Base-by-base conservation (phyloP, 2,113 vertebrate species). In the Progne subis region DNA sequence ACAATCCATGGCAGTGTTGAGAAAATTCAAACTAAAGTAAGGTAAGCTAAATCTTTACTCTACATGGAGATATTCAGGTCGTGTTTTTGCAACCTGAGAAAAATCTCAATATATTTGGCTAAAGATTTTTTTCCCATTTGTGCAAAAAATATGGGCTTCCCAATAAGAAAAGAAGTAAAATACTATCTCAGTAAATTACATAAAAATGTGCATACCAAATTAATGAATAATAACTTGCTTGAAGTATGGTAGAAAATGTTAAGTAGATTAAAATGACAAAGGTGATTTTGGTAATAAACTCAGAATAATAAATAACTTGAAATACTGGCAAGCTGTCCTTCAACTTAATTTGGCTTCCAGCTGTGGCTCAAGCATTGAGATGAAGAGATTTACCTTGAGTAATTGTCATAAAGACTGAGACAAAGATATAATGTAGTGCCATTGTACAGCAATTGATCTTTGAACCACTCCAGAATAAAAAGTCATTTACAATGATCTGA, bases 141-240 rank as follows among this genome's bases (percentile, higher is more conserved):
- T 95, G 96, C 56, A 95, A 94, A 94, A 94, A 53, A 28, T 2
- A 11, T 44, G 47, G 25, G 17, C 32, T 94, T 21, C 34, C 64
- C 60, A 88, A 80, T 95, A 95, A 96, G 23, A 95, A 59, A 91
- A 84, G 32, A 13, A 96, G 12, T 18, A 92, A 95, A 95, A 85
- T 2, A 56, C 93, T 19, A 31, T 70, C 56, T 97, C 57, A 79
- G 52, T 60, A 96, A 94, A 96, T 96, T 90, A 92, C 64, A 93
- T 93, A 60, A 86, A 96, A 89, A 70, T 79, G 88, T 87, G 47
- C 32, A 92, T 82, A 21, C 39, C 47, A 82, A 34, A 67, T 14
- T 63, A 71, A 60, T 92, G 34, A 94, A 94, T 90, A 93, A 94
- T 80, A 97, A 94, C 79, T 76, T 94, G 32, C 25, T 79, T 97